Base-by-base conservation (phyloP, 2,888 invertebrate species). In the Drosophila greeni region DNA sequence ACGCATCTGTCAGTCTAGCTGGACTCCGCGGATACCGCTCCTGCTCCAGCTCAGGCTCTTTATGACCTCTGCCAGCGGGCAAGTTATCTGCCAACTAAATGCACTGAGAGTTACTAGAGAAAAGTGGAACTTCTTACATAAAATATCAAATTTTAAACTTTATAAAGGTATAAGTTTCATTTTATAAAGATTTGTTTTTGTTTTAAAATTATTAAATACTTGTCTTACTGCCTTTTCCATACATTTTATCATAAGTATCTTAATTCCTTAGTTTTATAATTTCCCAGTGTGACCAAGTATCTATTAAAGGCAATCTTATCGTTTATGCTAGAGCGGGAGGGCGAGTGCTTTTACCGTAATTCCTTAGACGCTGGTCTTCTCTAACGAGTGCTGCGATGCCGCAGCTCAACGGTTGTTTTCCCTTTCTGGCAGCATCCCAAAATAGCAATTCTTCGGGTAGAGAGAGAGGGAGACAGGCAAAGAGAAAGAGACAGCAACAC, bases 361-460 rank as follows among this genome's bases (percentile, higher is more conserved):
- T 40, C 66, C 18, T 65, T 40, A 40, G 34, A 29, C 34, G 40
- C 61, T 33, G 45, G 45, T 47, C 53, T 34, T 36, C 55, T 69
- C 70, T 61, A 67, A 69, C 70, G 70, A 69, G 39, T 69, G 70
- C 62, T 69, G 70, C 62, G 45, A 24, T n/a, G 40, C 7, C 5
- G 18, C 18, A 14, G n/a, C 42, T 42, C 45, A 86, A 87, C 87
- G 84, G 86, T 84, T 79, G 84, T 86, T 86, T 86, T 87, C 87
- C 87, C 86, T 87, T 86, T 86, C 86, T 86, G 84, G 85, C 73
- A 71, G 73, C 74, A 77, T 74, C 85, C 84, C 52, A 75, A 79
- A 79, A 79, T 82, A 84, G 82, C 65, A 70, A 76, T 42, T 49
- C 55, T 51, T 48, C 36, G 36, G 20, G 8, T 37, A 36, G 43